Percentiles rank a stretch among this genome's conserved stretches.
Evolutionary conservation across 2,888 invertebrate species (phyloP).

Genomic region (Ctena decussata): DNA sequence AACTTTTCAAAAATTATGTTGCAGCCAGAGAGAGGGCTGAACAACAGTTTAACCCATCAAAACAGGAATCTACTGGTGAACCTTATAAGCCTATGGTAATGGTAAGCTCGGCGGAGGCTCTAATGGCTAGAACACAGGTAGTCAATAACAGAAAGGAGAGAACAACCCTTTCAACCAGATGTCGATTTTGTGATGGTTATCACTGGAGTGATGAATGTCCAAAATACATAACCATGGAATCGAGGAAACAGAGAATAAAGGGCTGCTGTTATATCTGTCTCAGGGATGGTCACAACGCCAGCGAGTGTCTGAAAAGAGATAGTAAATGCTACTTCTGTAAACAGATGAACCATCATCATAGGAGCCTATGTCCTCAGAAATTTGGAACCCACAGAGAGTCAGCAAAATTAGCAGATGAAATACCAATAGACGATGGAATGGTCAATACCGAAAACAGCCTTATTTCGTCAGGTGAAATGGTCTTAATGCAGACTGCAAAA

Average conservation of each 20-base stretch:
- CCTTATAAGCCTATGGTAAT: not conserved
- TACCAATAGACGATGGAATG: not conserved
- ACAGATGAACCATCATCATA: no score
- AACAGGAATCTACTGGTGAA: not conserved
- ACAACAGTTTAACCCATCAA: not conserved
- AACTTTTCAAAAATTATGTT: not conserved
- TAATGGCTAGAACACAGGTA: not conserved
- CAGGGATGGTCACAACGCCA: not conserved
- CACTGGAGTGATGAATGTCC: constrained; percentile 22
- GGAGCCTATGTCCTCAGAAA: no score
- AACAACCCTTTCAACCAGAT: not conserved
- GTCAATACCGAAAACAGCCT: constrained; percentile 19
- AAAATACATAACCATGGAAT: not conserved
- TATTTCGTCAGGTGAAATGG: constrained; percentile 37
- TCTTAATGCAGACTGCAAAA: constrained; percentile 28
- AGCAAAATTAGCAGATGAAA: not conserved
- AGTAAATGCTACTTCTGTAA: no score
- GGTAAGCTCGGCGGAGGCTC: not conserved
- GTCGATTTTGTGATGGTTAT: not conserved
- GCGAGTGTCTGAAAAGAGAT: not conserved
- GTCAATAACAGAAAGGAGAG: not conserved
- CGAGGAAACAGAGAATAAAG: not conserved
- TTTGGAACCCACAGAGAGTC: no score
- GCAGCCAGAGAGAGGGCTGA: not conserved
- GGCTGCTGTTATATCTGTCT: not conserved